These are phyloP conservation scores for Sanderia malayensis DNA, from an alignment of 30 jellyfish, hydroid and myxozoan genomes.

Conservation along the genomic window DNA sequence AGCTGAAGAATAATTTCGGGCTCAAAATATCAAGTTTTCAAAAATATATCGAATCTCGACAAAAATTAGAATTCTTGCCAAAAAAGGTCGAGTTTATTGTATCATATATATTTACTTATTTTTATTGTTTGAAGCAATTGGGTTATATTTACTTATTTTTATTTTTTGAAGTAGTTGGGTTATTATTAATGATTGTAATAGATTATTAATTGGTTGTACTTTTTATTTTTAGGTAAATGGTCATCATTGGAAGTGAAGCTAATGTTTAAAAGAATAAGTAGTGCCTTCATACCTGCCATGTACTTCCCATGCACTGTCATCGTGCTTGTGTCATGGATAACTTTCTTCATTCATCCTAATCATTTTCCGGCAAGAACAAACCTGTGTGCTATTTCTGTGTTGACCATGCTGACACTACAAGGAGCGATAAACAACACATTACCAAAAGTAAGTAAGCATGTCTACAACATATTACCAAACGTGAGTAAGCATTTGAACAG, in stretches of 20 bases:
- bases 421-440: conserved; percentile 77
- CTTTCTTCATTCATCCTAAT: conserved; percentile 77
- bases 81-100: too few species aligned
- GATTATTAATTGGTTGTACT: not conserved
- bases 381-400: conserved; percentile 71
- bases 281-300: conserved; percentile 84
- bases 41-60: too few species aligned
- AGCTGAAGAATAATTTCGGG: too few species aligned
- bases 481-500: too few species aligned
- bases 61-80: too few species aligned
- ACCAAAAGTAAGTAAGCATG: conserved; percentile 94
- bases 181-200: too few species aligned
- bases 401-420: conserved; percentile 80
- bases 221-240: conserved; percentile 67
- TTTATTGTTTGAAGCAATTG: too few species aligned
- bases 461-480: too few species aligned
- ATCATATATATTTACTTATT: too few species aligned
- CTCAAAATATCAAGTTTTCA: too few species aligned
- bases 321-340: conserved; percentile 85
- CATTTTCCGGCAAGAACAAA: conserved; percentile 94
- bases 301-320: conserved; percentile 87
- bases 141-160: too few species aligned
- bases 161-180: too few species aligned
- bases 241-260: conserved; percentile 64
- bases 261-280: conserved; percentile 69